Conservation (phyloP, 2,888 invertebrate genomes). For the Parnassius mnemosyne region DNA sequence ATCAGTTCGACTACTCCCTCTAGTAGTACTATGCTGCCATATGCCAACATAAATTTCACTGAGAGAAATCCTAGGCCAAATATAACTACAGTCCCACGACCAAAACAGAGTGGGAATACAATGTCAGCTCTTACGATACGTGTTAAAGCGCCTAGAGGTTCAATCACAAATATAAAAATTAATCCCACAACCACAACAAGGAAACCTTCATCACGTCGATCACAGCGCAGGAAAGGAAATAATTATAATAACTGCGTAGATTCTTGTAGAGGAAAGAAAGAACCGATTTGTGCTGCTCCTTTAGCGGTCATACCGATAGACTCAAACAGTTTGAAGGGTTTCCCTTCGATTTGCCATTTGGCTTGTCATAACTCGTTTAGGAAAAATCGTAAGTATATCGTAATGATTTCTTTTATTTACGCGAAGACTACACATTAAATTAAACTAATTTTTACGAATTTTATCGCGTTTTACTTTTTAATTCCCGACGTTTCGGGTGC, state of each 20-base stretch:
- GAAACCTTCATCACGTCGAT: slow-evolving; percentile 41
- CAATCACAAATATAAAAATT: slow-evolving; percentile 59
- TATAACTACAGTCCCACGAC: slow-evolving; percentile 27
- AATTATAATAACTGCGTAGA: slow-evolving; percentile 60
- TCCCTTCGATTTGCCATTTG: slow-evolving; percentile 72
- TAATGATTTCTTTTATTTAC: too few species aligned
- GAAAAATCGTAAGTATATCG: slow-evolving; percentile 56
- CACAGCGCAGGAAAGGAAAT: slow-evolving; percentile 50
- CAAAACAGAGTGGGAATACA: slow-evolving; percentile 11
- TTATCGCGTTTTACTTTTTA: too few species aligned
- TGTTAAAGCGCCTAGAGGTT: slow-evolving; percentile 58
- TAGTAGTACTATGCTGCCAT: background rate
- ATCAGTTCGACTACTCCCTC: slow-evolving; percentile 29
- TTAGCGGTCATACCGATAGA: slow-evolving; percentile 51
- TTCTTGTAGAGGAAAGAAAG: slow-evolving; percentile 55
- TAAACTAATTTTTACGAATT: too few species aligned
- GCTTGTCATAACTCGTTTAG: slow-evolving; percentile 71
- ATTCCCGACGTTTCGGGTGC: too few species aligned
- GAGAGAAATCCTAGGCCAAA: slow-evolving; percentile 3
- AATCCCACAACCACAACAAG: slow-evolving; percentile 50
- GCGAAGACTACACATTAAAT: too few species aligned
- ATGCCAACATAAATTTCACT: slow-evolving; percentile 3
- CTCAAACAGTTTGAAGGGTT: slow-evolving; percentile 63
- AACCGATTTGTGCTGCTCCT: slow-evolving; percentile 64
- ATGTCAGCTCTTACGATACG: slow-evolving; percentile 51